Evolutionary conservation across 2,797 vertebrate species (phyloP).

Genomic region (Florisuga fusca): DNA sequence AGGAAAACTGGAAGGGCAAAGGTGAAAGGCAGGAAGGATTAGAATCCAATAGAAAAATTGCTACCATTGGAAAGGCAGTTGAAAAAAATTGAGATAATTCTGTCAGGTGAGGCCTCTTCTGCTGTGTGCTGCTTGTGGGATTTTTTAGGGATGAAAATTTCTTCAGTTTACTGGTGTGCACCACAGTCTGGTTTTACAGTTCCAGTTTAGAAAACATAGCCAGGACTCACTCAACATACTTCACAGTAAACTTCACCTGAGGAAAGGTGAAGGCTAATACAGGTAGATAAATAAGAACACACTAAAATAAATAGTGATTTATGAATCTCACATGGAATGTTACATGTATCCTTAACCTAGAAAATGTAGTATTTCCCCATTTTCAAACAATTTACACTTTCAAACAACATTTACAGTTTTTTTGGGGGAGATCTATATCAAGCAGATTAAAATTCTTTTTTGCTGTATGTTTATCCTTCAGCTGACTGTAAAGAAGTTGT

Average conservation of each 20-base stretch:
- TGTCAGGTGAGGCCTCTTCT: not conserved
- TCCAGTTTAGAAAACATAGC: not conserved
- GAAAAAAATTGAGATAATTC: not conserved
- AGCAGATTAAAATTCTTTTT: not conserved
- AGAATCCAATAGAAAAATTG: not conserved
- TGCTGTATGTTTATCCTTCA: not conserved
- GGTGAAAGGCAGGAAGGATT: not conserved
- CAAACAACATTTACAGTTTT: not conserved
- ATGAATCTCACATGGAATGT: accelerated
- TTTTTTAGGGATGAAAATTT: not conserved
- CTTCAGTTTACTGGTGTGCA: not conserved
- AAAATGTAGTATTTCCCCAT: not conserved
- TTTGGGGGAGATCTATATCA: not conserved
- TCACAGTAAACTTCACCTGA: not conserved
- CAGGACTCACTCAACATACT: not conserved
- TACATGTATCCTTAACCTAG: not conserved
- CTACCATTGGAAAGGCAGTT: not conserved
- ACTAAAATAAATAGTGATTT: not conserved
- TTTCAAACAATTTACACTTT: not conserved
- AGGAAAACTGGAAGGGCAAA: not conserved
- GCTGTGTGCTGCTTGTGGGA: not conserved
- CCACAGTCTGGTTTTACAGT: not conserved
- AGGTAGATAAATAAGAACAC: not conserved
- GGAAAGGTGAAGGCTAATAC: not conserved
- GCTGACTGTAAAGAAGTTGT: not conserved